Evolutionary conservation across 1,140 invertebrate genomes (phyloP), one percentile per base, ranked within the genome.

Genomic region (Caenorhabditis inopinata): DNA sequence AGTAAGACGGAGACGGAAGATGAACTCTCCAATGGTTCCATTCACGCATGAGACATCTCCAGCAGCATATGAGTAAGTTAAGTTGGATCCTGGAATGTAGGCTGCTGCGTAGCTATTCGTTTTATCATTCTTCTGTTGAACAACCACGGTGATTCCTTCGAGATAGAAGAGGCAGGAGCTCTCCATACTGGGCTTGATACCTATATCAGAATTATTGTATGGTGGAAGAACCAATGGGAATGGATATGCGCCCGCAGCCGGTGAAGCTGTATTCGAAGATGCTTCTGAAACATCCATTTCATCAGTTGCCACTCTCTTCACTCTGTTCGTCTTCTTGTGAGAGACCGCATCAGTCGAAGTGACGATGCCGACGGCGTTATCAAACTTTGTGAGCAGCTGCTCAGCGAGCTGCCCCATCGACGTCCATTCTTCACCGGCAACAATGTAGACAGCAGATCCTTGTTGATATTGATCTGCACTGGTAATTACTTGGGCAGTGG

Each of bases 391-490:
- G 75, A 76, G 29, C 11, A 76, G 12, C 29, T 51, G 27, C 27
- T 42, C 42, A 27, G 77, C 51, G 12, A 78, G 32, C 16, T 58
- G 29, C 18, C 68, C 77, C 35, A 78, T 48, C 6, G 51, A 62
- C 4, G 77, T 47, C 77, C 77, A 78, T 38, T 78, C 58, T 16
- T 78, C 77, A 16, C 51, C 77, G 38, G 51, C 35, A 21, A 78
- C 21, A 27, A 78, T 62, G 53, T 78, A 78, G 76, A 78, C 6
- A 0, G 49, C 35, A 45, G 51, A 0, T 6, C 76, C 76, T 9
- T 51, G 5, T 23, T 62, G 45, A 53, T 35, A 78, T 14, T 42
- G 11, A 1, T 42, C 51, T 0, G 58, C 35, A 9, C 23, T 32
- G 42, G 51, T 62, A 25, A 78, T 1, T 9, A n/a, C 23, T 49